Percentiles rank a stretch among this genome's conserved stretches.
Conservation (phyloP, 2,888 invertebrate genomes). For the Spilosoma lubricipeda region DNA sequence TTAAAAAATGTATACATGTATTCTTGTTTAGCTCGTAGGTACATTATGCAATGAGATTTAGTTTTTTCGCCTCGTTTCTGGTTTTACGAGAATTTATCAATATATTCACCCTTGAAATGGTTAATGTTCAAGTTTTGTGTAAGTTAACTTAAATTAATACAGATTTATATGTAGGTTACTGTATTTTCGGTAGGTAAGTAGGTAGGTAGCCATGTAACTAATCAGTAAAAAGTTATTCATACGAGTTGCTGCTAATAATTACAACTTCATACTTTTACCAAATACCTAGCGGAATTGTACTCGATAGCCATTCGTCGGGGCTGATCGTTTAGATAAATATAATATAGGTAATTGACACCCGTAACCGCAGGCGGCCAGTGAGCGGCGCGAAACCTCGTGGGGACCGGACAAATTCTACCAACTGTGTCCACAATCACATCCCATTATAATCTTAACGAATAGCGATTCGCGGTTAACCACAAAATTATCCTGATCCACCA, state of each 20-base stretch:
- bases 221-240: neutral
- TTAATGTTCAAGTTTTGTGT: neutral
- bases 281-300: neutral
- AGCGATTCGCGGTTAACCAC: conserved; percentile 83
- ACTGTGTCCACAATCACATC: conserved; percentile 64
- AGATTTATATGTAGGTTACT: neutral
- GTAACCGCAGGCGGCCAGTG: conserved; percentile 50
- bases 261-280: neutral
- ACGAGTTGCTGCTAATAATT: neutral
- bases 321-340: conserved; percentile 40
- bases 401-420: conserved; percentile 64
- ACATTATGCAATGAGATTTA: neutral
- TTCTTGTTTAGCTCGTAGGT: neutral
- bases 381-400: conserved; percentile 58
- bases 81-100: neutral
- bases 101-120: neutral
- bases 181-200: neutral
- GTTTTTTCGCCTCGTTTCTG: neutral
- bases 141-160: neutral
- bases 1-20: neutral
- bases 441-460: conserved; percentile 85
- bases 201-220: neutral
- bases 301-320: conserved; percentile 37
- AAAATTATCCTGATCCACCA: conserved; percentile 78
- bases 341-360: conserved; percentile 50